Evolutionary conservation across 2,888 invertebrate genomes (phyloP).

Genomic region (Eupithecia subfuscata): DNA sequence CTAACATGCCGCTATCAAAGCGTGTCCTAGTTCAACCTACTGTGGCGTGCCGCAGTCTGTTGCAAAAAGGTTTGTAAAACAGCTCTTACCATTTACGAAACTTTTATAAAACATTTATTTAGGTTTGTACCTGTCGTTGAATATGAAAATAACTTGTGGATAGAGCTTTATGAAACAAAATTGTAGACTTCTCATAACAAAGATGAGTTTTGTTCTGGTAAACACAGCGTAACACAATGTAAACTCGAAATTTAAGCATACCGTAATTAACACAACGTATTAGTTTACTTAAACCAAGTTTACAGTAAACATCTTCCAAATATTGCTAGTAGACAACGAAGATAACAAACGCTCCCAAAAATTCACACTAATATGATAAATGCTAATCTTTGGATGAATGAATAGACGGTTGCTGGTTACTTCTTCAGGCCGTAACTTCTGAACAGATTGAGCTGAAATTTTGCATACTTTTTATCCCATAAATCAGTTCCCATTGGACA

Average conservation of each 20-base stretch:
- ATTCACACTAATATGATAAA: background rate
- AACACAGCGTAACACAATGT: background rate
- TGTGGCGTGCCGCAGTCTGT: conserved; percentile 10
- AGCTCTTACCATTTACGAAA: background rate
- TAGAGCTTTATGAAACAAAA: too few species aligned
- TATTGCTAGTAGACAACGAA: background rate
- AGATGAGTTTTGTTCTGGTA: too few species aligned
- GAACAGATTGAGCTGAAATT: background rate
- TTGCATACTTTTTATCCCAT: background rate
- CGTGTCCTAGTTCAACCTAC: conserved; percentile 49
- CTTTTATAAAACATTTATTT: background rate
- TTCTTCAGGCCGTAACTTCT: background rate
- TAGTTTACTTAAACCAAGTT: background rate
- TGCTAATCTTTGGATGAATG: background rate
- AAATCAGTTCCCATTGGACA: background rate
- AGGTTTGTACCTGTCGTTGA: background rate
- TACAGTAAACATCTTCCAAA: background rate
- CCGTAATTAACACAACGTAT: background rate
- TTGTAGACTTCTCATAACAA: too few species aligned
- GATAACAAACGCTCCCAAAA: background rate
- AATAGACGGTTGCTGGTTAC: too few species aligned
- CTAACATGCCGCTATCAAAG: conserved; percentile 54
- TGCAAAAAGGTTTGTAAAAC: conserved; percentile 6
- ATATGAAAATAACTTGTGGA: background rate
- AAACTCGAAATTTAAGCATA: background rate